Conservation (phyloP, 1,140 invertebrate genomes). For the Papilio helenus region DNA sequence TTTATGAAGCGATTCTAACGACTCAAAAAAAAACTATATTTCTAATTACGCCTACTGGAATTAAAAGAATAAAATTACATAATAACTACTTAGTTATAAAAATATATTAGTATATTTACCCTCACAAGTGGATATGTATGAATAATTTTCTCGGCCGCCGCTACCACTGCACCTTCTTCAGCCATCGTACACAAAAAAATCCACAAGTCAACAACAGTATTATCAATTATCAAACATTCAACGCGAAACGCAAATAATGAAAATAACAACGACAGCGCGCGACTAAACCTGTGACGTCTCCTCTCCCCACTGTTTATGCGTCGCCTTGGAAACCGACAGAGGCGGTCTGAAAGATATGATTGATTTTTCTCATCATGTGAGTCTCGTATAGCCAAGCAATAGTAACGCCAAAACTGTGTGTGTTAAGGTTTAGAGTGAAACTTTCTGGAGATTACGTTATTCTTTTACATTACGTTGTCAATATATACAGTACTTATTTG, state of each 20-base stretch:
- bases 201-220: constrained; percentile 46
- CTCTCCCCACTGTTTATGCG: constrained; percentile 77
- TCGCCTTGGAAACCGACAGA: constrained; percentile 74
- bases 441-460: not conserved
- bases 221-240: constrained; percentile 46
- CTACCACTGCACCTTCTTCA: constrained; percentile 75
- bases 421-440: not conserved
- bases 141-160: constrained; percentile 86
- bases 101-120: constrained; percentile 76
- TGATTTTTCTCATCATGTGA: constrained; percentile 73
- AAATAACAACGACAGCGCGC: constrained; percentile 52
- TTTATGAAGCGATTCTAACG: not conserved
- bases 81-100: not conserved
- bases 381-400: not conserved
- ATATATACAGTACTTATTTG: not conserved
- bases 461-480: not conserved
- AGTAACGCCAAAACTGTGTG: not conserved
- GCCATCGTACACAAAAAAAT: constrained; percentile 64
- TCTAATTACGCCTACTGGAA: not conserved
- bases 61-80: not conserved
- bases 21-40: constrained; percentile 31
- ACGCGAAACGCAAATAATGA: constrained; percentile 39
- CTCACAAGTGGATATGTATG: constrained; percentile 89
- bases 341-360: constrained; percentile 72
- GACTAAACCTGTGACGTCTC: constrained; percentile 56